phyloP scores from a whole-genome alignment of 1,140 invertebrate genomes.

The Metopolophium dirhodum region DNA sequence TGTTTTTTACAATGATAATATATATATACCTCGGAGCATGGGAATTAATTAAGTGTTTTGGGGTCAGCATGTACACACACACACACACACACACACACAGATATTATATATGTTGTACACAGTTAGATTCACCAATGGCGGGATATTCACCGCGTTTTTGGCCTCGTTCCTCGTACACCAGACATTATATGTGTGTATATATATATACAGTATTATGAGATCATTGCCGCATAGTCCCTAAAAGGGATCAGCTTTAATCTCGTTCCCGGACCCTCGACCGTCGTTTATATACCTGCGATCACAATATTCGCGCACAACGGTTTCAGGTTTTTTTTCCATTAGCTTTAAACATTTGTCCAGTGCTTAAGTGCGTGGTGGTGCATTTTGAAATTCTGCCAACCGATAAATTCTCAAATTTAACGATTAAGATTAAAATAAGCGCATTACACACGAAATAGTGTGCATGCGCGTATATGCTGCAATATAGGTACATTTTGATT shows the following conservation, averaged over 20 bases:
- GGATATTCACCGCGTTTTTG: constrained; percentile 22
- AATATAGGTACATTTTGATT: neutral
- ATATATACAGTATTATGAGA: constrained; percentile 44
- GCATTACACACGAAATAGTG: neutral
- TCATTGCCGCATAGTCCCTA: constrained; percentile 30
- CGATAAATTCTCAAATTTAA: constrained; percentile 12
- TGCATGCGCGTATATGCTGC: too few relatives aligned
- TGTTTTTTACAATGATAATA: neutral
- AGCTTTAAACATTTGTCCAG: constrained; percentile 11
- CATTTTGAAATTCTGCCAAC: constrained; percentile 5
- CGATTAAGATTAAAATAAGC: neutral
- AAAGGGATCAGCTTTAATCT: constrained; percentile 52
- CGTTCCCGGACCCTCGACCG: constrained; percentile 28
- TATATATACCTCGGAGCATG: neutral
- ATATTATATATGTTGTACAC: neutral
- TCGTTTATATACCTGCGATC: constrained; percentile 20
- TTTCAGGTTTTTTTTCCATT: constrained; percentile 19
- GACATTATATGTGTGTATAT: neutral
- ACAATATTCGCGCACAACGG: neutral
- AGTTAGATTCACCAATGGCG: neutral
- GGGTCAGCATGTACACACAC: neutral
- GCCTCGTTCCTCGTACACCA: neutral
- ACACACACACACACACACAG: neutral
- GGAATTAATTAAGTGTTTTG: constrained; percentile 38
- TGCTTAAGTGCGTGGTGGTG: neutral